Evolutionary conservation across 2,888 invertebrate genomes (phyloP), one percentile per base, ranked within the genome.

Genomic region (Colostygia pectinataria): DNA sequence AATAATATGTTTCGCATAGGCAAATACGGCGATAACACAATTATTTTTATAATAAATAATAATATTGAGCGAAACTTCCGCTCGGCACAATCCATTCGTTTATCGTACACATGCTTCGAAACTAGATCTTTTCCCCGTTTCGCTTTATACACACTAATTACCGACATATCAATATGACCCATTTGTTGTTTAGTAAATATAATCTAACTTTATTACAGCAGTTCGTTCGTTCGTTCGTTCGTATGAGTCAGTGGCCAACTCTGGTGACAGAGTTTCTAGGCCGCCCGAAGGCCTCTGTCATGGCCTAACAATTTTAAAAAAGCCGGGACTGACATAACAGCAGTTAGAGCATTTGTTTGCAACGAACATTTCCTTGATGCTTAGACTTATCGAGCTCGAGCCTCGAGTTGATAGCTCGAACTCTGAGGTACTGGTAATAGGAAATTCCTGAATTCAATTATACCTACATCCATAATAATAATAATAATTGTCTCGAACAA

Each of bases 51-150:
- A 45, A 36, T 38, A 27, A 39, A 37, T 40, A 37, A 43, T 41
- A 49, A 27, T 50, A 51, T 37, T 41, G 20, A 45, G 15, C 42
- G 34, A 61, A 40, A 61, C 62, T 70, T 71, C 75, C 68, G 62
- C 52, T 45, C 61, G 57, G 64, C 64, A 72, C 71, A 64, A 58
- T 62, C 66, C 61, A 59, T 43, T 50, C 36, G 38, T 65, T 77
- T 79, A 77, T 78, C 77, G 43, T 79, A 73, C 80, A 78, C 80
- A 78, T 72, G 78, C 59, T 53, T 37, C 53, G 61, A 65, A 77
- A 71, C 78, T 76, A 74, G 77, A 72, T 79, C 67, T 69, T 63
- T 46, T 71, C 68, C 61, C 66, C 62, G 54, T 57, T 65, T 48
- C 54, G 61, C 65, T 74, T 71, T 74, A 66, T 64, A 71, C 66